Conservation (phyloP, 2,797 vertebrate species). For the Podargus strigoides region DNA sequence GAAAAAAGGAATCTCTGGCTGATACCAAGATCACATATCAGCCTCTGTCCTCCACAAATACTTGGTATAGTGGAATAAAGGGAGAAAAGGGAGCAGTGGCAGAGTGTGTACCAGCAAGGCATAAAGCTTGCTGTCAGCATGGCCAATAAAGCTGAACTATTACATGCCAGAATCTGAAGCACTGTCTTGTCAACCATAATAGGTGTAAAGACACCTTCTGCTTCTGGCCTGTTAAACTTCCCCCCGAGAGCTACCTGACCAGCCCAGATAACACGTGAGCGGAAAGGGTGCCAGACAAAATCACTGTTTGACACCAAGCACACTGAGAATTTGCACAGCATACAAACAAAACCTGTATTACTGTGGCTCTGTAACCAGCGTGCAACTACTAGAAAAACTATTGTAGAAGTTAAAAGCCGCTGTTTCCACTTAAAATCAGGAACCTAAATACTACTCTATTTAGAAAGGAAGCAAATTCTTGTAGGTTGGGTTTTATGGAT, state of each 20-base stretch:
- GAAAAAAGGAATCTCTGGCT: background rate
- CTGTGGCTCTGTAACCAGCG: background rate
- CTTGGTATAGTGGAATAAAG: background rate
- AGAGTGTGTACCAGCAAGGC: background rate
- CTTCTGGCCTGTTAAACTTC: background rate
- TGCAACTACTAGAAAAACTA: background rate
- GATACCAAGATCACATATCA: background rate
- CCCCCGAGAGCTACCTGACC: background rate
- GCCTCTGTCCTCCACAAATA: background rate
- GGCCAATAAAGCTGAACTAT: background rate
- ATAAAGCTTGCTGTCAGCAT: background rate
- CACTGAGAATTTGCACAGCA: background rate
- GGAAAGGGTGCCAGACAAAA: background rate
- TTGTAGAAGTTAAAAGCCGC: background rate
- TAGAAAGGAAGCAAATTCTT: background rate
- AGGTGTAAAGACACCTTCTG: background rate
- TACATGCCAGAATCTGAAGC: background rate
- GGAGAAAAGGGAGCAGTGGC: background rate
- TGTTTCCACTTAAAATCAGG: background rate
- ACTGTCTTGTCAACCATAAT: background rate
- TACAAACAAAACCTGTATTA: background rate
- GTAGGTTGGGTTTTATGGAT: background rate
- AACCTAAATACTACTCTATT: background rate
- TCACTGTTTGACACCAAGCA: background rate
- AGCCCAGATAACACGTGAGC: background rate